A percentile compares a stretch with the other conserved stretches of the same genome.
phyloP scores from a whole-genome alignment of 2,888 invertebrate species.

The Lasioglossum oenotherae region DNA sequence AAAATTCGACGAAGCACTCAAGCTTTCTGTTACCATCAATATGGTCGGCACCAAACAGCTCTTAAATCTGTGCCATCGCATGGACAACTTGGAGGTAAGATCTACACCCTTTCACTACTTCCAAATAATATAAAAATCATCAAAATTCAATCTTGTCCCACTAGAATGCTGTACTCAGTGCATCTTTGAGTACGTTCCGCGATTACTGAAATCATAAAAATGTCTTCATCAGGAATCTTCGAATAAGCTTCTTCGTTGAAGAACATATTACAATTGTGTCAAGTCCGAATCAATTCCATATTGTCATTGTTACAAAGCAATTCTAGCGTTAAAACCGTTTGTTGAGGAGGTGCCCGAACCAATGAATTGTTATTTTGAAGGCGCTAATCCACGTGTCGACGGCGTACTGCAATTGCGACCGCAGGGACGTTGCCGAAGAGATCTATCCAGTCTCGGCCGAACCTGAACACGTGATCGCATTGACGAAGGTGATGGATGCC shows the following conservation, averaged over 20 bases:
- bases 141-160: no score
- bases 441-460: constrained; percentile 86
- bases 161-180: no score
- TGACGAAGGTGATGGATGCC: constrained; percentile 84
- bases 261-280: no score
- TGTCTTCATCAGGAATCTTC: no score
- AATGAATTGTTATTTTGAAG: constrained; percentile 73
- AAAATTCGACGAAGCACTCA: constrained; percentile 91
- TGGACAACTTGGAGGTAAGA: constrained; percentile 88
- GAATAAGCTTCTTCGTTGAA: no score
- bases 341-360: background rate
- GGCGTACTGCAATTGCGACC: constrained; percentile 90
- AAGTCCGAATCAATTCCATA: no score
- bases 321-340: background rate
- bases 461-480: constrained; percentile 85
- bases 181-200: background rate
- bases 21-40: constrained; percentile 91
- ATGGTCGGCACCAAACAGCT: constrained; percentile 90
- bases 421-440: constrained; percentile 86
- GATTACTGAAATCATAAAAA: no score
- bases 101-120: background rate
- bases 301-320: no score
- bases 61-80: constrained; percentile 89
- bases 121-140: no score
- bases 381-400: constrained; percentile 89